These are phyloP conservation scores for Todiramphus chloris DNA, from an alignment of 2,113 vertebrate genomes.

Conservation along the genomic window DNA sequence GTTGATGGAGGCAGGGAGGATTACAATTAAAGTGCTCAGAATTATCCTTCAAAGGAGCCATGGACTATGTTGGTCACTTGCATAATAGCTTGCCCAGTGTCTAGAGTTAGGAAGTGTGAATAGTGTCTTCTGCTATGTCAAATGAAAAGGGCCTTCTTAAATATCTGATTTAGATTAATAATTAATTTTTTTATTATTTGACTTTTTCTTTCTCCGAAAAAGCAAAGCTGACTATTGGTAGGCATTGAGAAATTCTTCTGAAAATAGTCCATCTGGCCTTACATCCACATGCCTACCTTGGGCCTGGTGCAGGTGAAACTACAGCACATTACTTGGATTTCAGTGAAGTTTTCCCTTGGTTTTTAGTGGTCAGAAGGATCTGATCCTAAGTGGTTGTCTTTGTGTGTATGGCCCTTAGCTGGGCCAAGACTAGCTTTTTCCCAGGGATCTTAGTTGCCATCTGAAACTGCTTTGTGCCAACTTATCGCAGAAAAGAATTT, in stretches of 20 bases:
- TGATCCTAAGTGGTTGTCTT: not conserved
- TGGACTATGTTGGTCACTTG: not conserved
- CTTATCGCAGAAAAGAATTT: not conserved
- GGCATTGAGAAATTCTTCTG: not conserved
- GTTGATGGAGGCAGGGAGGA: not conserved
- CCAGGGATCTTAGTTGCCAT: not conserved
- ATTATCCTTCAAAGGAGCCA: not conserved
- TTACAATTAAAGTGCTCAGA: not conserved
- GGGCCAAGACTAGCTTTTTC: not conserved
- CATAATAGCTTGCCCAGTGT: not conserved
- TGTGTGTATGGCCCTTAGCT: not conserved
- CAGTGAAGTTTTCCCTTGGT: not conserved
- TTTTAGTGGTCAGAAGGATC: not conserved
- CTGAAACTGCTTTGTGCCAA: not conserved
- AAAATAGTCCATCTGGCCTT: not conserved
- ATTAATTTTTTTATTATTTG: not conserved
- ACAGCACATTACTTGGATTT: not conserved
- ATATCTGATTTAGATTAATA: not conserved
- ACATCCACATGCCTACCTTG: not conserved
- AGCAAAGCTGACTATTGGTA: not conserved
- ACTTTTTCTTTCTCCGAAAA: not conserved
- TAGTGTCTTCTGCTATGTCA: not conserved
- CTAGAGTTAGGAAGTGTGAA: not conserved
- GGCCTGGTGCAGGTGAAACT: not conserved
- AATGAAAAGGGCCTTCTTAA: not conserved